Evolutionary conservation across 35 echinoderm and acorn worm species (phyloP), one percentile per base, ranked within the genome.

Genomic region (Ophioderma brevispina): DNA sequence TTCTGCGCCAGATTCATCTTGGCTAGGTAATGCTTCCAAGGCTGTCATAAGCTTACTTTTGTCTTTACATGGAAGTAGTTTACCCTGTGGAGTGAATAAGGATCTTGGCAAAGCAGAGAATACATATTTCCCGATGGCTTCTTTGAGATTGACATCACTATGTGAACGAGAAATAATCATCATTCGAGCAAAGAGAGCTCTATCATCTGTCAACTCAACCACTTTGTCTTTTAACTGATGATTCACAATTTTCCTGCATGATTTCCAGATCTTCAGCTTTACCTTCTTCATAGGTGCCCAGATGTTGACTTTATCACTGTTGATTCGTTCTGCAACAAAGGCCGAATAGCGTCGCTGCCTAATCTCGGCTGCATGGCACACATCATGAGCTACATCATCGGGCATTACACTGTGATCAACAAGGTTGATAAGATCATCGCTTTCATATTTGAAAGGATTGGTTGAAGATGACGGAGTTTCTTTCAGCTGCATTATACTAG

Each of bases 121-220:
- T 70, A 70, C 84, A 86, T 86, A 75, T 35, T 75, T 86, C 38
- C 84, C 84, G 2, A 86, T 86, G 64, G 75, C 84, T 38, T 86
- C 84, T 86, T 86, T 46, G 8, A 86, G 52, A 38, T 86, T 37
- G 32, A 86, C 55, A 0, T 86, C 52, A 75, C 84, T 25, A 55
- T 13, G 55, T 36, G 84, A 86, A 33, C 59, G 84, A 34, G 55
- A 15, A 13, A 86, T 55, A 86, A 86, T 46, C 0, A 86, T 18
- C 84, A 86, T 36, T 70, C 59, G 35, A 15, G 84, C 41, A n/a
- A 86, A 59, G 33, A 86, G 84, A 75, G 41, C n/a, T n/a, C n/a
- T n/a, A n/a, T n/a, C n/a, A n/a, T n/a, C n/a, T n/a, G n/a, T n/a
- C n/a, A n/a, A n/a, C n/a, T 28, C 34, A 28, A 35, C 34, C 34